A percentile compares a stretch with the other conserved stretches of the same genome.
phyloP scores from a whole-genome alignment of 2,888 invertebrate species.

The Drosophila tanythrix region DNA sequence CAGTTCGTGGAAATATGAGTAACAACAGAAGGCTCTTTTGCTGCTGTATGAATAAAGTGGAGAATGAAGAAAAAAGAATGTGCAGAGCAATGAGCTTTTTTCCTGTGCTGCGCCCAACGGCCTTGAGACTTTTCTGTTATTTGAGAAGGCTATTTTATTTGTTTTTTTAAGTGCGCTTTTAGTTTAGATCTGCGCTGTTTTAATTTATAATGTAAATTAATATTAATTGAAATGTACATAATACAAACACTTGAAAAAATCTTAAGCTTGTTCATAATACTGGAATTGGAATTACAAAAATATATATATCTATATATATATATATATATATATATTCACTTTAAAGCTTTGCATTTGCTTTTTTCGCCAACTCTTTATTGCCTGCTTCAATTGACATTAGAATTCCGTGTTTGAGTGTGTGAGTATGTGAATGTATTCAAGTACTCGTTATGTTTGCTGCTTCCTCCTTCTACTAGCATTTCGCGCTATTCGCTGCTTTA shows the following conservation, averaged over 20 bases:
- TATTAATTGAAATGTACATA: not conserved
- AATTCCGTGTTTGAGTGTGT: slow-evolving; percentile 17
- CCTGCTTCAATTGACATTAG: slow-evolving; percentile 40
- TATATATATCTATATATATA: not conserved
- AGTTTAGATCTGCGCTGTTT: not conserved
- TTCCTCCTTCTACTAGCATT: slow-evolving; percentile 38
- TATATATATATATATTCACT: not conserved
- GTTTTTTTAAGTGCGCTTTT: not conserved
- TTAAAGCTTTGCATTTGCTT: slow-evolving; percentile 1
- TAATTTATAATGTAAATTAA: not conserved
- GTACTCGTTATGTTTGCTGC: slow-evolving; percentile 38
- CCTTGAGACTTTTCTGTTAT: not conserved
- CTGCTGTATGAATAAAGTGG: not conserved
- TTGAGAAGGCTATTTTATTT: not conserved
- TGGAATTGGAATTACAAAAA: not conserved
- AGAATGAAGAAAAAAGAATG: slow-evolving; percentile 4
- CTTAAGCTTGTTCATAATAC: not conserved
- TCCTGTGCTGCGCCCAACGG: not conserved
- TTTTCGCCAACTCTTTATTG: slow-evolving; percentile 10
- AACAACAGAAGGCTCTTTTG: slow-evolving; percentile 11
- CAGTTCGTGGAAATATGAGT: slow-evolving; percentile 21
- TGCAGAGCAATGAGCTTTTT: slow-evolving; percentile 10
- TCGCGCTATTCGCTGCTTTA: slow-evolving; percentile 47
- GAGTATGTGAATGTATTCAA: slow-evolving; percentile 3
- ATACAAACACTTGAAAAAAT: not conserved